These are phyloP conservation scores for Andricus curvator DNA, from an alignment of 2,888 invertebrate genomes.

Conservation along the genomic window DNA sequence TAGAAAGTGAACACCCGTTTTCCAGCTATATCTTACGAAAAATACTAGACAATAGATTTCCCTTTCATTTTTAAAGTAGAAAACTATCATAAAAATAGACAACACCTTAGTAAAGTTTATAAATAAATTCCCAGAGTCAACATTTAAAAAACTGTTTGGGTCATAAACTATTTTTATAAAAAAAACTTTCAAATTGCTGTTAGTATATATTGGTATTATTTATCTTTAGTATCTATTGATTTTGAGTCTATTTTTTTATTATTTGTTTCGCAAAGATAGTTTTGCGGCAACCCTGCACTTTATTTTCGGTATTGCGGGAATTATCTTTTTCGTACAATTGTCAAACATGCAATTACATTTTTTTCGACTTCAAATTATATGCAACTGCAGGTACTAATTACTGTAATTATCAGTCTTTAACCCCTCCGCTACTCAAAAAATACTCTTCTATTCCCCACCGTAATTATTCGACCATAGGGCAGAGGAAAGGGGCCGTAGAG, in stretches of 20 bases:
- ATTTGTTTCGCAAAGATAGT: neutral
- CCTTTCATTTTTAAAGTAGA: neutral
- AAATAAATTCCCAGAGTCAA: too few relatives aligned
- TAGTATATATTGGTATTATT: neutral
- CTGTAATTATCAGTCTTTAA: constrained; percentile 32
- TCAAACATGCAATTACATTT: constrained; percentile 22
- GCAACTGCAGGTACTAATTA: constrained; percentile 17
- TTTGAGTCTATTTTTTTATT: neutral
- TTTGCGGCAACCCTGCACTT: neutral
- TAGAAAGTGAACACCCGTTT: neutral
- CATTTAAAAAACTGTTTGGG: too few relatives aligned
- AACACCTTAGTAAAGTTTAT: too few relatives aligned
- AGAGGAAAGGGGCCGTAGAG: neutral
- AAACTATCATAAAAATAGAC: neutral
- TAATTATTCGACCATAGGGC: constrained; percentile 1
- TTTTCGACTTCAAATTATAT: constrained; percentile 10
- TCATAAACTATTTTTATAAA: too few relatives aligned
- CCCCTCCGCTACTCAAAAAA: constrained; percentile 19
- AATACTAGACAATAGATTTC: neutral
- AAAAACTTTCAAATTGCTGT: too few relatives aligned
- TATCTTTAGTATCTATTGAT: neutral
- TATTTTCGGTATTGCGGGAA: neutral
- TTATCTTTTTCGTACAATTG: neutral
- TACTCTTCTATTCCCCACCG: constrained; percentile 18
- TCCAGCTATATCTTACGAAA: neutral